Evolutionary conservation across 2,797 vertebrate species (phyloP).

Genomic region (Eidolon dupreanum): DNA sequence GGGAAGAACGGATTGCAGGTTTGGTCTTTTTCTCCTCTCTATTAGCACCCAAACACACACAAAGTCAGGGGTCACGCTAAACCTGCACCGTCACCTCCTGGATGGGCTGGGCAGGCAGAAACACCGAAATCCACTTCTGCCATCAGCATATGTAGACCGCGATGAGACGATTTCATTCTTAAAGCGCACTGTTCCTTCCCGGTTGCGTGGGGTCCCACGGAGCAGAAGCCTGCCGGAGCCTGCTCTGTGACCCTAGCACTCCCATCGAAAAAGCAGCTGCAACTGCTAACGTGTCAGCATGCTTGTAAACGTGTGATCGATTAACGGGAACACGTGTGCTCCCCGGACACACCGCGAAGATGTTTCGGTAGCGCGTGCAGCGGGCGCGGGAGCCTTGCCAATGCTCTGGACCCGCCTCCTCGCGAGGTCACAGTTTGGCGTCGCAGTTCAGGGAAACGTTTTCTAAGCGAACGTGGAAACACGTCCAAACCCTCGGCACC

Average conservation of each 20-base stretch:
- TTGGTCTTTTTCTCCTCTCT: background rate
- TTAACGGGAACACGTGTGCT: slow-evolving; percentile 53
- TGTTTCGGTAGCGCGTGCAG: background rate
- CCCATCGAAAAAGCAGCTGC: background rate
- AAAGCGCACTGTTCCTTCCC: background rate
- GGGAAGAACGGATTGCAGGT: background rate
- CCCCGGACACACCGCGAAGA: slow-evolving; percentile 8
- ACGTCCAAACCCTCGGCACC: background rate
- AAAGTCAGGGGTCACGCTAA: too few species aligned
- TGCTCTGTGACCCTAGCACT: background rate
- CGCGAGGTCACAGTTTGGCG: slow-evolving; percentile 57
- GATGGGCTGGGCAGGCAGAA: background rate
- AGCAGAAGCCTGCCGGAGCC: background rate
- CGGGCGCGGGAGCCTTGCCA: slow-evolving; percentile 7
- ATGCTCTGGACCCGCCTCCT: slow-evolving; percentile 36
- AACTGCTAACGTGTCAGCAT: slow-evolving; percentile 34
- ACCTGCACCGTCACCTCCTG: too few species aligned
- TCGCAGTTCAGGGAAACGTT: slow-evolving; percentile 50
- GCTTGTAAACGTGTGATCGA: slow-evolving; percentile 28
- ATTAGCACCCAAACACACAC: background rate
- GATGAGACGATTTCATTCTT: background rate
- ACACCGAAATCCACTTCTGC: background rate
- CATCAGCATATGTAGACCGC: background rate
- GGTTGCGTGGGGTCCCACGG: background rate
- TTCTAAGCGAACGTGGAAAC: slow-evolving; percentile 60